These are phyloP conservation scores for Sepiola atlantica DNA, from an alignment of 2,888 invertebrate genomes.

Conservation along the genomic window DNA sequence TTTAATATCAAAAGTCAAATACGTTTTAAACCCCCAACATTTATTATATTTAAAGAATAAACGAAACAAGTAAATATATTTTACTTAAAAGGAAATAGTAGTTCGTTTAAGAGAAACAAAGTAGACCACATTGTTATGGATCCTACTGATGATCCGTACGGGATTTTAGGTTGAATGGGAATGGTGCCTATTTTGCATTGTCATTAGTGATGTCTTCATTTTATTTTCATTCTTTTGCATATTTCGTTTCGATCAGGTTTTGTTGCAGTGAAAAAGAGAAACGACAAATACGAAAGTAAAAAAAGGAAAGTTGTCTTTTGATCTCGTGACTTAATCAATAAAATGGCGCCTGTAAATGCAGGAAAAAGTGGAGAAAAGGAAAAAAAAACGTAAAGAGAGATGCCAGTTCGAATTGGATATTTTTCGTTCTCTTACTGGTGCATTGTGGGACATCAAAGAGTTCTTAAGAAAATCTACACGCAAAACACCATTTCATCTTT, in stretches of 20 bases:
- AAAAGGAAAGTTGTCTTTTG: not conserved
- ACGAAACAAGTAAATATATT: too few species aligned
- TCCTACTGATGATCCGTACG: not conserved
- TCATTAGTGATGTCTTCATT: not conserved
- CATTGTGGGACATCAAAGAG: not conserved
- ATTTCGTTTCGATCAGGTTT: not conserved
- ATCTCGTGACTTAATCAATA: not conserved
- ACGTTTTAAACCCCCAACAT: too few species aligned
- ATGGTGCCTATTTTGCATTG: not conserved
- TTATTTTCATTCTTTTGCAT: not conserved
- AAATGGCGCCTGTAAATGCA: not conserved
- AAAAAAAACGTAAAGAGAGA: not conserved
- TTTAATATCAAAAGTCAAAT: too few species aligned
- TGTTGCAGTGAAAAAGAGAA: not conserved
- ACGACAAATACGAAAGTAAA: not conserved
- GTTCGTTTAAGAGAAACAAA: not conserved
- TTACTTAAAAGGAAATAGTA: too few species aligned
- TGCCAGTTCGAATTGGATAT: not conserved
- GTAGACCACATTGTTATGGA: not conserved
- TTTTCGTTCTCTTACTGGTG: not conserved
- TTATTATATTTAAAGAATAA: too few species aligned
- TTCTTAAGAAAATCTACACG: not conserved
- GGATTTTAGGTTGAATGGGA: not conserved
- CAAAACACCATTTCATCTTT: not conserved
- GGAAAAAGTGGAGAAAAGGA: not conserved